Base-by-base conservation (phyloP, 1,140 invertebrate species). In the Lucilia sericata region DNA sequence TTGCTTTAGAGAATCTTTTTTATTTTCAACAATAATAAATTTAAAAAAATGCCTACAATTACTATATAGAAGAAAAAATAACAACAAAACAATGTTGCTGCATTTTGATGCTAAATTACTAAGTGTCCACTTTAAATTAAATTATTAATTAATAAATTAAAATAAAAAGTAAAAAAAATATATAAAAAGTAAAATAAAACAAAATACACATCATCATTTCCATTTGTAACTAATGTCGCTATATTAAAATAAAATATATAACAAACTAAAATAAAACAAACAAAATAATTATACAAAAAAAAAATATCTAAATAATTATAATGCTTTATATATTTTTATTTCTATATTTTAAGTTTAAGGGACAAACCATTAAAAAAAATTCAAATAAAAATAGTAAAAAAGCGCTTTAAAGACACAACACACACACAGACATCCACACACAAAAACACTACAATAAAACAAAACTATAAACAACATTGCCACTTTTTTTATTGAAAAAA, bases 141-240 rank as follows among this genome's bases (percentile, higher is more conserved):
- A 60, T 2, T 5, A 14, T 14, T n/a, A 17, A 17, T 60, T 60
- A 60, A 7, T 60, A n/a, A 17, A 30, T 30, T 30, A 30, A 30
- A 30, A 30, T 30, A 30, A 30, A 30, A 30, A 30, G 25, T 60
- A 60, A 60, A 60, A 17, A 60, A n/a, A n/a, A 60, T n/a, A 70
- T 70, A 21, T 2, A 70, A 65, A 30, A 30, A 30, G 3, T n/a
- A 60, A 60, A 60, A 17, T 7, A 70, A 70, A 70, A 70, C n/a
- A 70, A 70, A 70, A 70, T 70, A 36, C 75, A 80, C 76, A 80
- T 49, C 75, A 78, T 84, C 84, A 84, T 84, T 84, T 84, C 84
- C 84, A 84, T 82, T 82, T 82, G 81, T 81, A 84, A 78, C 84
- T 82, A 82, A 55, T 36, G 80, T 74, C 82, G 82, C 82, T 83